Base-by-base conservation (phyloP, 2,113 vertebrate species). In the Erythrocercus mccallii region DNA sequence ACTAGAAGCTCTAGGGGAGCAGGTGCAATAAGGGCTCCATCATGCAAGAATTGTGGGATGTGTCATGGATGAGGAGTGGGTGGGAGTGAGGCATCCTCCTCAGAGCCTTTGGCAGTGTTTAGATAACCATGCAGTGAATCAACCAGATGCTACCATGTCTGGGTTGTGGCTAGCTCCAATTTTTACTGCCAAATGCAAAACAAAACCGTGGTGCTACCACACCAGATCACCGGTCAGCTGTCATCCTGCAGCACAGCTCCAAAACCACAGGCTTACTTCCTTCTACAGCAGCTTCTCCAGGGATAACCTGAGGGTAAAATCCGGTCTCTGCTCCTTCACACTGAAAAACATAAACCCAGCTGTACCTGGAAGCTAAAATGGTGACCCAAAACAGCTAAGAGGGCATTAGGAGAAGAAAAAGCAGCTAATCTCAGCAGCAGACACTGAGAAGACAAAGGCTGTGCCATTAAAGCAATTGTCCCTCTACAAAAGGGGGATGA, bases 351-450 rank as follows among this genome's bases (percentile, higher is more conserved):
- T 27, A 27, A 38, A 0, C 6, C 9, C 37, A 40, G 20, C 5
- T 66, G 22, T 27, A 70, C 54, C 13, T 30, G 19, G 22, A 85
- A 74, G 62, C 8, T 81, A 30, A 86, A 81, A 60, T 12, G 10
- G 25, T 53, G 13, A 74, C 19, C 5, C 3, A 0, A 0, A 73
- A 71, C 0, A 0, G 9, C 25, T 47, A 42, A 44, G 31, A 66
- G 10, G 64, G 3, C 11, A 65, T 42, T 56, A 88, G 47, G 40
- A 79, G 57, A 83, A 72, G 35, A 25, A 69, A 62, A 57, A 40
- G 17, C 45, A 81, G 25, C 42, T 50, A 48, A 23, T 84, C 28
- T 70, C n/a, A 79, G 65, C 70, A 74, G 38, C 0, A 6, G 44
- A 24, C 33, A 60, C 21, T 38, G 16, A 64, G 42, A 58, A 93